Base-by-base conservation (phyloP, 2,888 invertebrate species). In the Patella depressa region DNA sequence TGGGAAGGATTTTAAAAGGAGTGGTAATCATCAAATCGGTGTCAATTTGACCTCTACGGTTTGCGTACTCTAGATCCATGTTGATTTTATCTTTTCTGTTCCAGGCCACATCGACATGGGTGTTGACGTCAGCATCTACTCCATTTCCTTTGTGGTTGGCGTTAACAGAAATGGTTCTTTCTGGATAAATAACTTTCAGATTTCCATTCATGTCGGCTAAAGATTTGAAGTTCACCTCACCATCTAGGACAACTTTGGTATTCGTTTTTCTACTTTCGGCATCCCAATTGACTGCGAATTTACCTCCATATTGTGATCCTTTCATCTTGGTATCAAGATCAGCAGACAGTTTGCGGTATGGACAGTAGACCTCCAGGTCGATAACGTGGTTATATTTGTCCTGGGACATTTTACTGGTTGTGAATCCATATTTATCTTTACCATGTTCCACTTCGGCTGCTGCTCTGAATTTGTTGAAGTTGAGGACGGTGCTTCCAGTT, bases 221-320 rank as follows among this genome's bases (percentile, higher is more conserved):
- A 2, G 77, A 78, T 55, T 80, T 80, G 54, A 79, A 77, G 72
- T 82, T 80, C 24, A 74, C 77, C 15, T 83, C 80, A 7, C 77
- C 76, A 70, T 82, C 82, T 15, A 80, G 59, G 17, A 83, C 53
- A 73, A 83, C 82, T 57, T 84, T 80, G 14, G 79, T 81, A 74
- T 82, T 83, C 69, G 76, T 74, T 5, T 53, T 71, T 69, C 83
- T 79, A 9, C 80, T 82, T 34, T 85, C 83, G 15, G 84, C 87
- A 79, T 87, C 84, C 87, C 86, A 87, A 34, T 84, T 81, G 17
- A 85, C 75, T 72, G 85, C 83, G 34, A 85, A 55, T 24, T 82
- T 76, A 4, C 78, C 80, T 12, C 76, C 79, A 53, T 78, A 82
- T 65, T 79, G 54, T 54, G 79, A 76, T n/a, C 77, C 65, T 4